These are phyloP conservation scores for Rhamnusium bicolor DNA, from an alignment of 2,888 invertebrate genomes.

Conservation along the genomic window DNA sequence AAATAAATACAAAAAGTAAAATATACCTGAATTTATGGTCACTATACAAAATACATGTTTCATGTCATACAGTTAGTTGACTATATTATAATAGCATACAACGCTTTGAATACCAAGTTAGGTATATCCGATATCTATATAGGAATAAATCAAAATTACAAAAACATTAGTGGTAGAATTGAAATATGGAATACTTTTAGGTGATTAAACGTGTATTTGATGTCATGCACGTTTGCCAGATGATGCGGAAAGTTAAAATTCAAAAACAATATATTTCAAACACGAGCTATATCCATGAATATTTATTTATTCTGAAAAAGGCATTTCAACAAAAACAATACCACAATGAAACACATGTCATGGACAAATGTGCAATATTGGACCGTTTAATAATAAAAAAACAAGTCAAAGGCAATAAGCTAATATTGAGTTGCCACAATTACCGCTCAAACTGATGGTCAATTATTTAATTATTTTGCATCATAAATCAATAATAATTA, in stretches of 20 bases:
- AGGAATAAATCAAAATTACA: slow-evolving; percentile 22
- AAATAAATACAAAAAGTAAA: too few species aligned
- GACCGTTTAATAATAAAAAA: background rate
- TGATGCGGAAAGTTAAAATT: slow-evolving; percentile 49
- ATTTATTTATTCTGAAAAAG: slow-evolving; percentile 45
- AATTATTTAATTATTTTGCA: background rate
- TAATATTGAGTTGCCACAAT: background rate
- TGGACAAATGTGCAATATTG: background rate
- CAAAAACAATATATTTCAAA: slow-evolving; percentile 50
- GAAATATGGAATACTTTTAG: slow-evolving; percentile 32
- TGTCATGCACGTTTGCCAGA: slow-evolving; percentile 40
- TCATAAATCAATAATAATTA: too few species aligned
- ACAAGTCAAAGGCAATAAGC: background rate
- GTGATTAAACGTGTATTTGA: slow-evolving; percentile 35
- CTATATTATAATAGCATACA: background rate
- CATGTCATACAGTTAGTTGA: too few species aligned
- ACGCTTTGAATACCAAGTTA: background rate
- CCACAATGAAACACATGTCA: background rate
- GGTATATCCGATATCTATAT: background rate
- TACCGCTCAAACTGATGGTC: background rate
- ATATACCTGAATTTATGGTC: too few species aligned
- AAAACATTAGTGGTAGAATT: slow-evolving; percentile 31
- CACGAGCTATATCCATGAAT: slow-evolving; percentile 45
- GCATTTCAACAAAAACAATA: slow-evolving; percentile 20
- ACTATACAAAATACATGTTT: too few species aligned